Conservation (phyloP, 2,113 vertebrate genomes). For the Podocnemis expansa region DNA sequence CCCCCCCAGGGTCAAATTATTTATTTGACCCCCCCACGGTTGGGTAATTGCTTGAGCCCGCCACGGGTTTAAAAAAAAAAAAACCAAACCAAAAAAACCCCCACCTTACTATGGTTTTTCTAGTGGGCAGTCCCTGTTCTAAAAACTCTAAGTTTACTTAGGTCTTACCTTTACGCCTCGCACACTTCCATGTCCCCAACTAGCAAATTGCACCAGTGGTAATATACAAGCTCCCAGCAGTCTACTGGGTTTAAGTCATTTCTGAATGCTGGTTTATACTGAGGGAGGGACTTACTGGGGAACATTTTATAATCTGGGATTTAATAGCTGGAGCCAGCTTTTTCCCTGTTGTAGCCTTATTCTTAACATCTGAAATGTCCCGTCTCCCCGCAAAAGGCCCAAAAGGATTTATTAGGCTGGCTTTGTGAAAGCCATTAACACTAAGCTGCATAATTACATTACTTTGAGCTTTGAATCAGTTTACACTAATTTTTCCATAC, state of each 20-base stretch:
- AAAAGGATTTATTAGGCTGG: constrained; percentile 75
- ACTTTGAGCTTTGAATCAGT: constrained; percentile 49
- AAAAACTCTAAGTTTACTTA: background rate
- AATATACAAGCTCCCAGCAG: background rate
- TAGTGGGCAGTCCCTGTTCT: background rate
- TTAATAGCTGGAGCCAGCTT: constrained; percentile 53
- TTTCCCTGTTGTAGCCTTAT: constrained; percentile 48
- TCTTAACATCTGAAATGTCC: constrained; percentile 62
- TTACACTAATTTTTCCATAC: constrained; percentile 22
- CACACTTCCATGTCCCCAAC: background rate
- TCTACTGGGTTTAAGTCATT: background rate
- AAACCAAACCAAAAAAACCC: too few relatives aligned
- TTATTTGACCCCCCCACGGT: too few relatives aligned
- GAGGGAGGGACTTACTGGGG: background rate
- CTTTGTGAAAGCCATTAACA: constrained; percentile 71
- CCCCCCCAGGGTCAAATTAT: too few relatives aligned
- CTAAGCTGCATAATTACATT: constrained; percentile 65
- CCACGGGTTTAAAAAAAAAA: background rate
- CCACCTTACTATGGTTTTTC: background rate
- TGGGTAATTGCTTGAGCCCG: too few relatives aligned
- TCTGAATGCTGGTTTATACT: background rate
- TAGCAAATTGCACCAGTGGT: background rate
- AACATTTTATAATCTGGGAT: constrained; percentile 18
- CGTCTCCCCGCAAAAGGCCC: constrained; percentile 60
- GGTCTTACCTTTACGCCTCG: background rate